Base-by-base conservation (phyloP, 35 echinoderm and acorn worm genomes). In the Heliocidaris tuberculata region DNA sequence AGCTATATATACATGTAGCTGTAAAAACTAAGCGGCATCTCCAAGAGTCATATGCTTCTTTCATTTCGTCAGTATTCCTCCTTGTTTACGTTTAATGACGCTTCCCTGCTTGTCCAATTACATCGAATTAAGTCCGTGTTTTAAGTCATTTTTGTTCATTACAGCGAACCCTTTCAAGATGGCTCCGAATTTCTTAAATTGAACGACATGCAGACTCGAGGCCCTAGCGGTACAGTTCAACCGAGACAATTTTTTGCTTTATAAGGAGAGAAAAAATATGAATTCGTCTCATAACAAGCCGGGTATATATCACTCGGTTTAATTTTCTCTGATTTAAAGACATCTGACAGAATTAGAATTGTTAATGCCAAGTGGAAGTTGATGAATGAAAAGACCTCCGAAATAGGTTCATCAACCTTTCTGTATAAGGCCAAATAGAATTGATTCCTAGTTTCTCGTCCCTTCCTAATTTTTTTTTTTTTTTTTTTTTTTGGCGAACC, bases 291-390 rank as follows among this genome's bases (percentile, higher is more conserved):
- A 78, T 78, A 78, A 78, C 65, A 78, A n/a, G 27, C 35, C 19
- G 65, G 65, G 27, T 19, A 78, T 19, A 78, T 78, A 78, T 24
- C 19, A 6, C 21, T n/a, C 6, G 17, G 65, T 78, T 78, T 78
- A 78, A 78, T 78, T 78, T 78, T 78, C 21, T 17, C 27, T 78
- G 65, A 78, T 78, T 78, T 78, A 78, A 78, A 21, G 7, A 78
- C 65, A 27, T n/a, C 65, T 78, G 65, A 78, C 65, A 78, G 65
- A 78, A 78, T 78, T 78, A 78, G 65, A 78, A 78, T 78, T 78
- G 21, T 78, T 78, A 78, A 78, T 78, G 21, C 65, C 65, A 78
- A 78, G 21, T 78, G 27, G 65, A 78, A 7, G 65, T 78, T 17
- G 65, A 78, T 27, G 17, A 78, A n/a, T 27, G 65, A n/a, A 78